Base-by-base conservation (phyloP, 1,140 invertebrate species). In the Zeugodacus cucurbitae region DNA sequence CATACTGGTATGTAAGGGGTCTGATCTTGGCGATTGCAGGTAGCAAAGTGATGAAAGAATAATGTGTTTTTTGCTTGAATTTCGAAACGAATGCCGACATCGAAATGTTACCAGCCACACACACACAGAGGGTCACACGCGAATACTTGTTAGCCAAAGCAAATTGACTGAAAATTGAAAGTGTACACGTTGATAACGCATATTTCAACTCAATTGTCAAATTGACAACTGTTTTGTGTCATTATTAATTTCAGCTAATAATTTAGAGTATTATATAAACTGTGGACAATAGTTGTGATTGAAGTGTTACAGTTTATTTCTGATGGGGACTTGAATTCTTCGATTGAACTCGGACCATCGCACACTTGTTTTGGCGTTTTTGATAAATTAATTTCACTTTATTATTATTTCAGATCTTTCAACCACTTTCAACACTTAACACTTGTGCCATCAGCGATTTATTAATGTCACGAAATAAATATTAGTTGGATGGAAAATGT, bases 221-320 rank as follows among this genome's bases (percentile, higher is more conserved):
- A 1, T 32, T 32, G 64, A 67, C 64, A 67, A 34, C 26, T 67
- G 29, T 34, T 54, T 67, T 67, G 64, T 67, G 8, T 11, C 29
- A 26, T 74, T 74, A 74, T 74, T 74, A 74, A 74, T 74, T 41
- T 74, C 5, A 74, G 34, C 34, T 74, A 74, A 74, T 74, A 74
- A 74, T 22, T 74, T 37, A 74, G 41, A 37, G 67, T 32, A 74
- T 74, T 74, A 37, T 74, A 37, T 41, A 6, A 74, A 6, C 29
- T 29, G 14, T 26, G 0, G 11, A 32, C 59, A 29, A 17, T 67
- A 11, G n/a, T 29, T 67, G 7, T 3, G 64, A 67, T 67, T 29
- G 64, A 34, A 67, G 64, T 67, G 32, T 67, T 67, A 34, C 64
- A 32, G 29, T 20, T 67, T 20, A 32, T 67, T 67, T 29, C 34